Percentiles rank a stretch among this genome's conserved stretches.
Evolutionary conservation across 2,888 invertebrate genomes (phyloP).

Genomic region (Habrosyne pyritoides): DNA sequence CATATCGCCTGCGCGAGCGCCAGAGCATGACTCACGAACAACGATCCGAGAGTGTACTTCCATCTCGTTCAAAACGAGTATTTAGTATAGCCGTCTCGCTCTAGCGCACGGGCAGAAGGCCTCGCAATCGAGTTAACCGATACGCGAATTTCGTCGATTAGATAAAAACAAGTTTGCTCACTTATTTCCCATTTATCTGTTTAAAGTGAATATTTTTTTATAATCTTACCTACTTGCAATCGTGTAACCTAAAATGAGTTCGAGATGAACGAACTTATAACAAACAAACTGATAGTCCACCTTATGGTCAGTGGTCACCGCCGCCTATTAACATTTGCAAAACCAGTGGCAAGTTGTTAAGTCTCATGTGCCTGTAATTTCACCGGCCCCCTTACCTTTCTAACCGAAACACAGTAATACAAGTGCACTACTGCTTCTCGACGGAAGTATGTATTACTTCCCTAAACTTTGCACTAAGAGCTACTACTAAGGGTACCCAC

Average conservation of each 20-base stretch:
- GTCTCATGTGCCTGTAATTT: too few relatives aligned
- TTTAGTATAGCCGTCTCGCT: slow-evolving; percentile 38
- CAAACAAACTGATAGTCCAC: too few relatives aligned
- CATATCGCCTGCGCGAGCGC: slow-evolving; percentile 50
- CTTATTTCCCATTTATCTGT: slow-evolving; percentile 9
- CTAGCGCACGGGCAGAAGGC: slow-evolving; percentile 29
- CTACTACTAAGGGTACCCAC: too few relatives aligned
- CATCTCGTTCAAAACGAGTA: slow-evolving; percentile 62
- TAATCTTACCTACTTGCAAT: background rate
- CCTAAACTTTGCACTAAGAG: too few relatives aligned
- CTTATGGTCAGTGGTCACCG: too few relatives aligned
- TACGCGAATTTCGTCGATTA: slow-evolving; percentile 39
- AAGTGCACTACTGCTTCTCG: too few relatives aligned
- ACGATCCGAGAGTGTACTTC: slow-evolving; percentile 49
- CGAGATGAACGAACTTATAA: too few relatives aligned
- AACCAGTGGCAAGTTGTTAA: too few relatives aligned
- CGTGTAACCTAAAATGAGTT: background rate
- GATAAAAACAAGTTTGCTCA: slow-evolving; percentile 22
- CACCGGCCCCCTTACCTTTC: too few relatives aligned
- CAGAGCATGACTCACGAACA: slow-evolving; percentile 71
- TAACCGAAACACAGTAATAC: too few relatives aligned
- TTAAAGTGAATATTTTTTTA: background rate
- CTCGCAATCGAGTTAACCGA: slow-evolving; percentile 26
- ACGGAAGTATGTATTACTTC: too few relatives aligned
- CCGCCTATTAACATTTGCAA: too few relatives aligned